These are phyloP conservation scores for Synergus umbraculus DNA, from an alignment of 2,888 invertebrate species.

Conservation along the genomic window DNA sequence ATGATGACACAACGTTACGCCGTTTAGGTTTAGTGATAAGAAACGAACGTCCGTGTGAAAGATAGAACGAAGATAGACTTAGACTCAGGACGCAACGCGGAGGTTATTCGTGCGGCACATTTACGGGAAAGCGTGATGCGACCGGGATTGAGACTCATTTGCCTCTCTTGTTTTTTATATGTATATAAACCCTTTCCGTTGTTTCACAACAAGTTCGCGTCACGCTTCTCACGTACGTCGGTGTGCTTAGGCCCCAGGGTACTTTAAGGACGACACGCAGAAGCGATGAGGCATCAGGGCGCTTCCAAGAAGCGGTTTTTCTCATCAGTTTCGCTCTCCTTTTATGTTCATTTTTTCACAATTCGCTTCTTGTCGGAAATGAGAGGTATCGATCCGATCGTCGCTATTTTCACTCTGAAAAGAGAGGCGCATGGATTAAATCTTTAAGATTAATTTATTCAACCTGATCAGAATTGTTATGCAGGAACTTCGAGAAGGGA, in stretches of 20 bases:
- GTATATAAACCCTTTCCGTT: conserved; percentile 36
- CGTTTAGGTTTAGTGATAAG: conserved; percentile 37
- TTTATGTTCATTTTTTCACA: not conserved
- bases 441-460: not conserved
- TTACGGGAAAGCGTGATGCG: conserved; percentile 19
- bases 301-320: conserved; percentile 47
- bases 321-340: not conserved
- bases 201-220: conserved; percentile 44
- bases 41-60: conserved; percentile 15
- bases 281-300: conserved; percentile 45
- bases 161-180: conserved; percentile 31
- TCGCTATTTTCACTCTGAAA: not conserved
- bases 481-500: not conserved
- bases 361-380: not conserved
- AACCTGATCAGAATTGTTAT: not conserved
- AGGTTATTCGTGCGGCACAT: conserved; percentile 24
- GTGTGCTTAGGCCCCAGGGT: conserved; percentile 22
- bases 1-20: conserved; percentile 38
- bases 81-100: conserved; percentile 13
- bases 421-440: not conserved
- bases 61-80: not conserved
- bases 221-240: conserved; percentile 32
- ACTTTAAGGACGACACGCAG: conserved; percentile 31
- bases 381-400: not conserved
- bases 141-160: conserved; percentile 32